phyloP scores from a whole-genome alignment of 1,140 invertebrate genomes.

The Drosophila biarmipes region DNA sequence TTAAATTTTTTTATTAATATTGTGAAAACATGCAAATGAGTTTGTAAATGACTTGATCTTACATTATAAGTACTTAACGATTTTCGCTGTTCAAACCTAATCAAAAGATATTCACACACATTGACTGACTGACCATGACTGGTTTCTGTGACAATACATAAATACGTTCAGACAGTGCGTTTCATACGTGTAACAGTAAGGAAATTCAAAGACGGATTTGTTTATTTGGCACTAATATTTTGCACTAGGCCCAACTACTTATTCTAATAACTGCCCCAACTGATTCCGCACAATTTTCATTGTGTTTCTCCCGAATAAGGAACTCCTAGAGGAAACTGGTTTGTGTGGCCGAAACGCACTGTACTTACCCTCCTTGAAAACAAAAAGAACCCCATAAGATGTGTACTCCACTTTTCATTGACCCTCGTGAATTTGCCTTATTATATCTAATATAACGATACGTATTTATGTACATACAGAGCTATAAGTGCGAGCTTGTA shows the following conservation, averaged over 20 bases:
- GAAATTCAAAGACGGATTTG: neutral
- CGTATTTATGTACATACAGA: slow-evolving; percentile 25
- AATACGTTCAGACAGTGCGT: slow-evolving; percentile 25
- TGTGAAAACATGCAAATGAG: slow-evolving; percentile 28
- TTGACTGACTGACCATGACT: no score
- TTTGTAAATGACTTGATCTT: slow-evolving; percentile 66
- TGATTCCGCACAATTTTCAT: neutral
- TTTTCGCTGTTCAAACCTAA: slow-evolving; percentile 25
- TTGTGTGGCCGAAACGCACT: slow-evolving; percentile 12
- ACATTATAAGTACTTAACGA: slow-evolving; percentile 58
- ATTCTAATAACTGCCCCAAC: slow-evolving; percentile 6
- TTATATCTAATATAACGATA: slow-evolving; percentile 74
- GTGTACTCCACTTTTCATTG: slow-evolving; percentile 18
- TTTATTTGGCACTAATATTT: neutral
- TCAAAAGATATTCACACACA: slow-evolving; percentile 28
- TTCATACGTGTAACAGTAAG: slow-evolving; percentile 8
- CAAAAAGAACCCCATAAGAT: neutral
- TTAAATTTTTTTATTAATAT: neutral
- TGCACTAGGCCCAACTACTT: slow-evolving; percentile 4
- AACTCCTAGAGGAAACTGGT: neutral
- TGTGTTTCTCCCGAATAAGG: neutral
- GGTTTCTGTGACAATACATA: slow-evolving; percentile 73
- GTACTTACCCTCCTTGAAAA: neutral
- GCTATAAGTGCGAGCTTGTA: slow-evolving; percentile 30
- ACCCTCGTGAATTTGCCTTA: slow-evolving; percentile 77